Percentiles rank a stretch among this genome's conserved stretches.
Conservation (phyloP, 1,140 invertebrate genomes). For the Telenomus remus region DNA sequence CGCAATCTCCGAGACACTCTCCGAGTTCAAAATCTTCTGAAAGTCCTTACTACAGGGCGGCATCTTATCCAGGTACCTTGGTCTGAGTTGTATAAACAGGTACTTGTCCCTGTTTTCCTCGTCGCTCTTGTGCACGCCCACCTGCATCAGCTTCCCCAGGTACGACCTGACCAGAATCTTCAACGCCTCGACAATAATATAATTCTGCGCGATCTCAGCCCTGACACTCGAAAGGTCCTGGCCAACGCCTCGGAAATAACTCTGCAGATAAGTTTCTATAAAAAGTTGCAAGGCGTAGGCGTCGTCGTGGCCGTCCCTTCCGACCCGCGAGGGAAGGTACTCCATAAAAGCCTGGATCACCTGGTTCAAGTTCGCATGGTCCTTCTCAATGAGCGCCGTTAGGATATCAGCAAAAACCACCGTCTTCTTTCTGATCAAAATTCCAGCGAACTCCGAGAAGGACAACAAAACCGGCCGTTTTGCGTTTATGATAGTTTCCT, state of each 20-base stretch:
- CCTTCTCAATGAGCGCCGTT: constrained; percentile 70
- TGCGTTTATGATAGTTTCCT: constrained; percentile 68
- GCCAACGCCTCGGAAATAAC: constrained; percentile 69
- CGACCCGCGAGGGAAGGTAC: constrained; percentile 78
- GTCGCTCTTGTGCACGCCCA: constrained; percentile 62
- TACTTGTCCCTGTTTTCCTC: constrained; percentile 64
- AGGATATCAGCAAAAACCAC: constrained; percentile 73
- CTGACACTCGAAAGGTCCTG: constrained; percentile 53
- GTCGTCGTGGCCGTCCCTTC: constrained; percentile 75
- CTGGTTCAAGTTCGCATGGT: constrained; percentile 73
- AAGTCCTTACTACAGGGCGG: constrained; percentile 70
- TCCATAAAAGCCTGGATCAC: constrained; percentile 78
- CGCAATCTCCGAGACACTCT: constrained; percentile 56
- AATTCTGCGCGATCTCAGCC: constrained; percentile 69
- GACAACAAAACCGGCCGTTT: constrained; percentile 68
- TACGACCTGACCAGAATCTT: constrained; percentile 78
- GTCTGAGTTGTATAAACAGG: constrained; percentile 72
- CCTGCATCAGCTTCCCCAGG: constrained; percentile 75
- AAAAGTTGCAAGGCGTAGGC: constrained; percentile 76
- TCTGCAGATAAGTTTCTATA: constrained; percentile 75
- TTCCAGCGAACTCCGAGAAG: constrained; percentile 77
- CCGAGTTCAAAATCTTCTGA: constrained; percentile 57
- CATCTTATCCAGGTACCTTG: constrained; percentile 75
- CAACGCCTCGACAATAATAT: constrained; percentile 75
- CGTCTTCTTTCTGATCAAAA: constrained; percentile 75